phyloP scores from a whole-genome alignment of 2,888 invertebrate species.

The Macropis europaea region DNA sequence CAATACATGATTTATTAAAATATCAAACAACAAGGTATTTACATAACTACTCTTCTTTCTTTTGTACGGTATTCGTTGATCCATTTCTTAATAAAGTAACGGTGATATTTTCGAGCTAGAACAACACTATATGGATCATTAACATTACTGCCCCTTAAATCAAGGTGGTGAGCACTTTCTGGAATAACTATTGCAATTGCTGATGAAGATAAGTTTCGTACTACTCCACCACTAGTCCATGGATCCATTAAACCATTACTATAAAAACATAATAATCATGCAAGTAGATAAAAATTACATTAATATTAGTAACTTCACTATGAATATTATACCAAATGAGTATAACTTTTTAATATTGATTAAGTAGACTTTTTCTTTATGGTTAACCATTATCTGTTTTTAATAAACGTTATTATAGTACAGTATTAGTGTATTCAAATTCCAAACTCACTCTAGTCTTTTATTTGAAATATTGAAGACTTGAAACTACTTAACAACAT shows the following conservation, averaged over 20 bases:
- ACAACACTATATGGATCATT: constrained; percentile 86
- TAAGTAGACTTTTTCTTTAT: too few species aligned
- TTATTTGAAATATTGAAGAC: not conserved
- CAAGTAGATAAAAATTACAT: not conserved
- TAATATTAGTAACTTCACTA: not conserved
- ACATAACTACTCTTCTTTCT: not conserved
- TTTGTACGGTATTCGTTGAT: constrained; percentile 69
- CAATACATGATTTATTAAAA: constrained; percentile 1
- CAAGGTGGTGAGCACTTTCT: constrained; percentile 93
- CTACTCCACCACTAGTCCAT: constrained; percentile 92
- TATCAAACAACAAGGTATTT: not conserved
- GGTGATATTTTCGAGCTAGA: constrained; percentile 84
- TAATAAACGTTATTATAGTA: too few species aligned
- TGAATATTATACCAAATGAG: not conserved
- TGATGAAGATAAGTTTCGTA: constrained; percentile 85
- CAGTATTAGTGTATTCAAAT: not conserved
- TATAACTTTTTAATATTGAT: too few species aligned
- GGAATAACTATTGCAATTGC: constrained; percentile 88
- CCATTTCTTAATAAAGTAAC: constrained; percentile 84
- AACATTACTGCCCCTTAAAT: constrained; percentile 85
- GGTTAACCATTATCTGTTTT: too few species aligned
- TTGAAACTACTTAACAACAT: not conserved
- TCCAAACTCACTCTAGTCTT: too few species aligned
- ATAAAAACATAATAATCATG: constrained; percentile 46
- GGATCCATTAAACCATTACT: constrained; percentile 94